Conservation (phyloP, 2,888 invertebrate species). For the Agrotis exclamationis region DNA sequence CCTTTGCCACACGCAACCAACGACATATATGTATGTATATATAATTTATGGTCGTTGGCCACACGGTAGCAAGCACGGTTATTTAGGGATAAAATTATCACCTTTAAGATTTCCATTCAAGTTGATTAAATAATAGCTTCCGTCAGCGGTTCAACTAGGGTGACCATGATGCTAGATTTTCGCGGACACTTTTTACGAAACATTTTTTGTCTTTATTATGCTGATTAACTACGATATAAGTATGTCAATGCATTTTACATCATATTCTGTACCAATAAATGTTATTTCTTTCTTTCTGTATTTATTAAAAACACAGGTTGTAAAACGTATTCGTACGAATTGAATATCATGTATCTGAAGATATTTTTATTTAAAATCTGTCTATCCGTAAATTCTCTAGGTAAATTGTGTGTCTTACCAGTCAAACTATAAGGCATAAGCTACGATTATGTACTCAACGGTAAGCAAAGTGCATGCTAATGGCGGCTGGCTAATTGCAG, state of each 20-base stretch:
- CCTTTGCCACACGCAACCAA: no score
- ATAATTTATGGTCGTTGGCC: no score
- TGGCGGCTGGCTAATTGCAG: slow-evolving; percentile 61
- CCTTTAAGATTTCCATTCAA: slow-evolving; percentile 23
- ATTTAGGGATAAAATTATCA: slow-evolving; percentile 52
- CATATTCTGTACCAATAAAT: no score
- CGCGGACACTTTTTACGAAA: neutral
- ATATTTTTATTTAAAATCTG: neutral
- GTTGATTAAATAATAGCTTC: slow-evolving; percentile 23
- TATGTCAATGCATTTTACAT: neutral
- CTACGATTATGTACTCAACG: slow-evolving; percentile 57
- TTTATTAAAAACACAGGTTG: no score
- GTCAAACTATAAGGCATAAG: slow-evolving; percentile 39
- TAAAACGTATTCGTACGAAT: neutral
- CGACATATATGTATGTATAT: no score
- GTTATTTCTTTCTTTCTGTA: no score
- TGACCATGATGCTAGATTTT: slow-evolving; percentile 19
- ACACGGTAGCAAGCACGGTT: neutral
- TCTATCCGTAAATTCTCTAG: slow-evolving; percentile 19
- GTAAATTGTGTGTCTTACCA: slow-evolving; percentile 1
- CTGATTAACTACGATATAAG: neutral
- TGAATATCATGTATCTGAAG: neutral
- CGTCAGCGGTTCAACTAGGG: slow-evolving; percentile 2
- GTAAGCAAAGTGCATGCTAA: slow-evolving; percentile 72
- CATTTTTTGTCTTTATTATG: neutral